A percentile compares a stretch with the other conserved stretches of the same genome.
Evolutionary conservation across 1,140 invertebrate species (phyloP).

Genomic region (Drosophila burlai): DNA sequence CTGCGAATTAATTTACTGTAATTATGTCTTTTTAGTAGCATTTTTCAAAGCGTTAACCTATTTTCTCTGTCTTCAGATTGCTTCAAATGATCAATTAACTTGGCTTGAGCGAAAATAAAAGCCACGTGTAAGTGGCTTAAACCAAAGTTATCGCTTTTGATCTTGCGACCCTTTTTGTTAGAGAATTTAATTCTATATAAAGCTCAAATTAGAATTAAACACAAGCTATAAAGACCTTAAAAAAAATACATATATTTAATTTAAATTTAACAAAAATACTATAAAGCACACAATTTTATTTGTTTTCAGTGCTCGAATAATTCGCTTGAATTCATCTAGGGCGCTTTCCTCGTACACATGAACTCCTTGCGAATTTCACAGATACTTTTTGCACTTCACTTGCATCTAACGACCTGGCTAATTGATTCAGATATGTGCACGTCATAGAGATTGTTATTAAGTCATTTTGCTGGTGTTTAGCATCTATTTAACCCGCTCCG

Average conservation of each 20-base stretch:
- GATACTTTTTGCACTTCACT: conserved; percentile 23
- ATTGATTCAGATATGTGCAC: conserved; percentile 39
- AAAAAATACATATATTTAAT: not conserved
- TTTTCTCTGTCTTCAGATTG: not conserved
- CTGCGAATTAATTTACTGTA: not conserved
- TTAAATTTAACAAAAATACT: not conserved
- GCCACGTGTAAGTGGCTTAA: not conserved
- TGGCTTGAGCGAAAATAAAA: not conserved
- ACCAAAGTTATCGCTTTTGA: not conserved
- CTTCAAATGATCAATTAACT: not conserved
- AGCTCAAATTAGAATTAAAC: not conserved
- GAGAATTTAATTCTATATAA: not conserved
- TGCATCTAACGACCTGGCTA: conserved; percentile 31
- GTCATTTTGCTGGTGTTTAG: conserved; percentile 62
- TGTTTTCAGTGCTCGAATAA: not conserved
- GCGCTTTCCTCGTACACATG: conserved; percentile 21
- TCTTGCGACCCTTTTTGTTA: not conserved
- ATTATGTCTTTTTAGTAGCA: not conserved
- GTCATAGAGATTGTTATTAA: conserved; percentile 50
- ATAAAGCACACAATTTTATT: not conserved
- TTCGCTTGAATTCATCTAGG: conserved; percentile 13
- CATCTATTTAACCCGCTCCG: conserved; percentile 47
- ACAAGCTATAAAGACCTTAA: not conserved
- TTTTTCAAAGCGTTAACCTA: not conserved
- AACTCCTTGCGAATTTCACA: conserved; percentile 13